phyloP scores from a whole-genome alignment of 2,113 vertebrate species.

The Syngnathoides biaculeatus region DNA sequence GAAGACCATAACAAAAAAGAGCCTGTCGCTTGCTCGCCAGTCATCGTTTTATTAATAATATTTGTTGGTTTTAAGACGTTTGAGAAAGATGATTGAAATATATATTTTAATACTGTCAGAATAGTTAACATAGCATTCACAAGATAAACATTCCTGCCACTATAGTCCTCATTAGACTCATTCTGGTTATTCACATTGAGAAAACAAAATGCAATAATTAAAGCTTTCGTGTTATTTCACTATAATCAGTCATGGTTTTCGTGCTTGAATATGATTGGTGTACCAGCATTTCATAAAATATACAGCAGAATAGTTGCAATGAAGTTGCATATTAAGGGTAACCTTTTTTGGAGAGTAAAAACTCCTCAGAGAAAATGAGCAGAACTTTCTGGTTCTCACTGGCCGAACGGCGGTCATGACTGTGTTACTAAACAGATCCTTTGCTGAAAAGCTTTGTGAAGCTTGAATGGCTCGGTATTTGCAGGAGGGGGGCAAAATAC shows the following conservation, averaged over 20 bases:
- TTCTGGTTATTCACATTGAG: slow-evolving; percentile 9
- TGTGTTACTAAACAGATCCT: slow-evolving; percentile 67
- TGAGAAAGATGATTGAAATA: slow-evolving; percentile 11
- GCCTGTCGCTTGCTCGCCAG: not conserved
- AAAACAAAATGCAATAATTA: slow-evolving; percentile 32
- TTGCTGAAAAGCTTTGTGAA: slow-evolving; percentile 48
- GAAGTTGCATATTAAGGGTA: not conserved
- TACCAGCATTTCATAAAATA: not conserved
- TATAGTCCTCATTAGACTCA: not conserved
- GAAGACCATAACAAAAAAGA: slow-evolving; percentile 1
- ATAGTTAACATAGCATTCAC: slow-evolving; percentile 9
- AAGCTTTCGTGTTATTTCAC: slow-evolving; percentile 26
- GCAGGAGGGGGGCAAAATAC: slow-evolving; percentile 19
- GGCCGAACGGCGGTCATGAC: slow-evolving; percentile 55
- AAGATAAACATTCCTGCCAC: slow-evolving; percentile 9
- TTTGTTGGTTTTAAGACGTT: slow-evolving; percentile 18
- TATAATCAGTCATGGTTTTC: not conserved
- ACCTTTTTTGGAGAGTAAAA: not conserved
- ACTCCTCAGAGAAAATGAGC: slow-evolving; percentile 40
- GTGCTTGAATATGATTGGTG: not conserved
- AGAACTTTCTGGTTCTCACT: slow-evolving; percentile 68
- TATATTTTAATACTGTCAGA: slow-evolving; percentile 40
- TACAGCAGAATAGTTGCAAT: not conserved
- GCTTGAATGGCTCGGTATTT: slow-evolving; percentile 38
- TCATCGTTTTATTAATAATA: slow-evolving; percentile 43